Evolutionary conservation across 2,888 invertebrate genomes (phyloP), one percentile per base, ranked within the genome.

Genomic region (Drosophila yooni): DNA sequence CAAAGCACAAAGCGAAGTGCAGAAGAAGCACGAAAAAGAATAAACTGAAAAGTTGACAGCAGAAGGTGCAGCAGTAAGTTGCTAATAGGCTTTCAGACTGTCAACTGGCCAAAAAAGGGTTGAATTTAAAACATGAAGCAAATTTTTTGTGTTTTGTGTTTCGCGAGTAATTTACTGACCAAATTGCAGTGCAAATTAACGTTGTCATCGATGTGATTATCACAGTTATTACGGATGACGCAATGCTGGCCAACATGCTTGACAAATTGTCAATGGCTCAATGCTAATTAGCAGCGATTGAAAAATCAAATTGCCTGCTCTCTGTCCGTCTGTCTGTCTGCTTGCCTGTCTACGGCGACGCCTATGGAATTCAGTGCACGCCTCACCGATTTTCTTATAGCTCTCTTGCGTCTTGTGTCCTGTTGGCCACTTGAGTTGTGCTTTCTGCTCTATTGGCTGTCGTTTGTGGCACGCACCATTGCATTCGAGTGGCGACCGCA

Each of bases 391-490:
- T 87, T 82, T 78, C 89, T 83, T 76, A 79, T 64, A 70, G 54
- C 66, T 46, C 46, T 46, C 57, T 50, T 48, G 58, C 51, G 86
- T 70, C 82, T 79, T 81, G 66, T 56, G 27, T 56, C 56, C 56
- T 56, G 27, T 53, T 74, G 70, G 79, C 69, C 79, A 81, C 90
- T 90, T 88, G 85, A 90, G 71, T 79, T 79, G 87, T 90, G 83
- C 87, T 85, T 89, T 85, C 81, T 90, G 88, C 72, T 85, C 85
- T 85, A 89, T 90, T 85, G 89, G 76, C 90, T 86, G 59, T 72
- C 79, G 79, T 83, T 90, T 79, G 63, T 53, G 69, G 76, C 85
- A 87, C 82, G 90, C 87, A 74, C 70, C 76, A 87, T 68, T 87
- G 90, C 72, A 67, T 74, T 71, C 60, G 31, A 72, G 70, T 76